phyloP scores from a whole-genome alignment of 1,140 invertebrate species.

The Globodera rostochiensis region DNA sequence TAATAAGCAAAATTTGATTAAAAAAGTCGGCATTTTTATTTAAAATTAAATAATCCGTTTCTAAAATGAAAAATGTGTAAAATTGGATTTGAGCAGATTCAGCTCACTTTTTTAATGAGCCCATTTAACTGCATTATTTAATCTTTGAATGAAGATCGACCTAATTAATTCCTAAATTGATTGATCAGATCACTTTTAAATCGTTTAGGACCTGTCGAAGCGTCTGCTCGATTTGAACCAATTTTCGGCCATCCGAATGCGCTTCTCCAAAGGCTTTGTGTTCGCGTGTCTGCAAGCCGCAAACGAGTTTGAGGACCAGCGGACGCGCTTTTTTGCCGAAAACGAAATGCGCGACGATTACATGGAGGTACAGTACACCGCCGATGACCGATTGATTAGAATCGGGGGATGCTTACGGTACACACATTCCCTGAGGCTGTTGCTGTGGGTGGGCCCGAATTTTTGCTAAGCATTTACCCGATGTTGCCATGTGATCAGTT shows the following conservation, averaged over 20 bases:
- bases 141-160: too few species aligned
- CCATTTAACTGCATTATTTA: too few species aligned
- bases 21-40: neutral
- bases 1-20: neutral
- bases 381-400: constrained; percentile 12
- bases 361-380: constrained; percentile 75
- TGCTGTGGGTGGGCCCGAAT: too few species aligned
- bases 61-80: too few species aligned
- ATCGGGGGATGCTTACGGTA: constrained; percentile 11
- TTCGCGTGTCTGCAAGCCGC: constrained; percentile 80
- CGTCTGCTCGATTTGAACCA: constrained; percentile 74
- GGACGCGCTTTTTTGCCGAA: constrained; percentile 79
- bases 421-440: too few species aligned
- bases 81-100: too few species aligned
- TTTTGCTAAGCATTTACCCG: too few species aligned
- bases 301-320: constrained; percentile 81
- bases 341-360: constrained; percentile 82
- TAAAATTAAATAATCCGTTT: too few species aligned
- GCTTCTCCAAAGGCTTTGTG: constrained; percentile 79
- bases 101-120: too few species aligned
- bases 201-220: constrained; percentile 74
- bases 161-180: too few species aligned
- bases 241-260: constrained; percentile 76
- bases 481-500: too few species aligned
- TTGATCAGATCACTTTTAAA: too few species aligned